phyloP scores from a whole-genome alignment of 2,888 invertebrate genomes.

The Deladenus siricidicola region DNA sequence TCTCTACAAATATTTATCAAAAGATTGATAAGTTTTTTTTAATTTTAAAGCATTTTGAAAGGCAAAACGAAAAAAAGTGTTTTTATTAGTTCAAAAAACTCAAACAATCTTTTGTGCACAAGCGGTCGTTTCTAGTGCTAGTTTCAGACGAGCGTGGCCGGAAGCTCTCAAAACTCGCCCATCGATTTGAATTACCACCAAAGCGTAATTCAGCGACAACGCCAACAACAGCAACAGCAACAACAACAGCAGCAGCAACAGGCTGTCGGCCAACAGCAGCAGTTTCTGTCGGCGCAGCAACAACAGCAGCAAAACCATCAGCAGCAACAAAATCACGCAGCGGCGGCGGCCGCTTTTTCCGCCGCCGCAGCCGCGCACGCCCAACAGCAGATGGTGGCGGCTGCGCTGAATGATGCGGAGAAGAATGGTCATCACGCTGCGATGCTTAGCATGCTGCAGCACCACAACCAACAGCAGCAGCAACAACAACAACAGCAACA shows the following conservation, averaged over 20 bases:
- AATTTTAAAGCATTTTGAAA: background rate
- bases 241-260: background rate
- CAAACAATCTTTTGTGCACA: background rate
- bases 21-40: no score
- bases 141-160: background rate
- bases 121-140: background rate
- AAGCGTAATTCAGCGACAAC: background rate
- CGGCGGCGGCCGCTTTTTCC: background rate
- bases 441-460: background rate
- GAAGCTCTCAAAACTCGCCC: background rate
- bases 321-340: background rate
- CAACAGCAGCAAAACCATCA: background rate
- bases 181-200: background rate
- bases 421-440: background rate
- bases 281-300: background rate
- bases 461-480: conserved; percentile 1
- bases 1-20: no score
- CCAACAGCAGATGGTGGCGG: no score
- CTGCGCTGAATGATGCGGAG: no score
- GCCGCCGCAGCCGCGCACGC: background rate
- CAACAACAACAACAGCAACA: conserved; percentile 9
- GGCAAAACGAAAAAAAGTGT: background rate
- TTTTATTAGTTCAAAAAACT: background rate
- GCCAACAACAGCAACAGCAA: background rate
- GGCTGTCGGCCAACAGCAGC: background rate